Evolutionary conservation across 2,888 invertebrate genomes (phyloP).

Genomic region (Prosapia bicincta): DNA sequence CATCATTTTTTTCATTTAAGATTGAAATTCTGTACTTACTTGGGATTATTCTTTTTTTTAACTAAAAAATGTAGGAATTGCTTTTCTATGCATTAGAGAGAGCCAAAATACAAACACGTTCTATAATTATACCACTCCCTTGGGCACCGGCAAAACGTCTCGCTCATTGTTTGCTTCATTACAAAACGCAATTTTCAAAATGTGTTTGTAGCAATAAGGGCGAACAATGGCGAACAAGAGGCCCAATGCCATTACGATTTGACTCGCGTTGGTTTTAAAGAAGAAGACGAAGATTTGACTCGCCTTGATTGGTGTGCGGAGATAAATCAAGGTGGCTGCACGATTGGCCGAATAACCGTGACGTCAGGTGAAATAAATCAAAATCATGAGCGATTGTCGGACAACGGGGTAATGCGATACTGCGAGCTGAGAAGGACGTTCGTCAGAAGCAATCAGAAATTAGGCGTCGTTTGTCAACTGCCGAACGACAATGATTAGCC

Average conservation of each 20-base stretch:
- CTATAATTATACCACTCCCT: background rate
- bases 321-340: background rate
- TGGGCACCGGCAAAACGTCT: background rate
- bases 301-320: background rate
- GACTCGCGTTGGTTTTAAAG: background rate
- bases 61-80: background rate
- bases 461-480: background rate
- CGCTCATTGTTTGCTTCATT: background rate
- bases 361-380: background rate
- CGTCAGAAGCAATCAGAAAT: background rate
- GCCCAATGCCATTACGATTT: background rate
- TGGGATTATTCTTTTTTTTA: too few relatives aligned
- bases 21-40: too few relatives aligned
- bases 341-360: background rate
- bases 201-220: background rate
- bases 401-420: background rate
- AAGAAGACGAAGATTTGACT: background rate
- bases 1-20: too few relatives aligned
- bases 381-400: background rate
- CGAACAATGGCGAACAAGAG: background rate
- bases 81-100: background rate
- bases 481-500: background rate
- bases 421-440: background rate
- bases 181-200: background rate
- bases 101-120: background rate